Evolutionary conservation across 2,888 invertebrate species (phyloP).

Genomic region (Chydorus sphaericus): DNA sequence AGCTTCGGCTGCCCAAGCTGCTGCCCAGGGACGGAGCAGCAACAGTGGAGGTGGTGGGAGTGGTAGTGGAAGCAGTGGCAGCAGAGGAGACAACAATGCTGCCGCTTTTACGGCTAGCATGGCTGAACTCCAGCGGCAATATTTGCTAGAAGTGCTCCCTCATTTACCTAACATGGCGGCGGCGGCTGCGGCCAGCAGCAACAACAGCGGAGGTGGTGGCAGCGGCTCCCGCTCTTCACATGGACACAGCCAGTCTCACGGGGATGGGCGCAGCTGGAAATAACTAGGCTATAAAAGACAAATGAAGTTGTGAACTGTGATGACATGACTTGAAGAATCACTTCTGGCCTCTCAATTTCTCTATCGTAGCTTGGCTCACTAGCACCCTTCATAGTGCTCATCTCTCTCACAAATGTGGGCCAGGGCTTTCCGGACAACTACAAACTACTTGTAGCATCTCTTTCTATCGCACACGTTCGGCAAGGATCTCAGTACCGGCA

Average conservation of each 20-base stretch:
- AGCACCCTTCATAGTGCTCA: no score
- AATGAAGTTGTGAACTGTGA: no score
- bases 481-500: no score
- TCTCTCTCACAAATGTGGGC: no score
- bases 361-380: no score
- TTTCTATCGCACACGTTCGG: no score
- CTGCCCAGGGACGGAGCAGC: conserved; percentile 26
- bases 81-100: conserved; percentile 47
- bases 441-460: no score
- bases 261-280: conserved; percentile 11
- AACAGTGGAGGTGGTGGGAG: conserved; percentile 7
- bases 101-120: conserved; percentile 56
- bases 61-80: conserved; percentile 26
- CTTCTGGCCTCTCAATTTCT: no score
- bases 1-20: conserved; percentile 23
- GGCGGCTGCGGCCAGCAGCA: neutral
- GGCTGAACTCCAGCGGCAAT: conserved; percentile 62
- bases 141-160: conserved; percentile 91
- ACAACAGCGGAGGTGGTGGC: no score
- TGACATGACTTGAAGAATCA: no score
- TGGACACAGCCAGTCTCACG: neutral
- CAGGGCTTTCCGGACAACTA: no score
- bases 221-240: conserved; percentile 7
- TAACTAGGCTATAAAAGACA: no score
- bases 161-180: conserved; percentile 41